These are phyloP conservation scores for Proisotoma minuta DNA, from an alignment of 2,888 invertebrate species.

Conservation along the genomic window DNA sequence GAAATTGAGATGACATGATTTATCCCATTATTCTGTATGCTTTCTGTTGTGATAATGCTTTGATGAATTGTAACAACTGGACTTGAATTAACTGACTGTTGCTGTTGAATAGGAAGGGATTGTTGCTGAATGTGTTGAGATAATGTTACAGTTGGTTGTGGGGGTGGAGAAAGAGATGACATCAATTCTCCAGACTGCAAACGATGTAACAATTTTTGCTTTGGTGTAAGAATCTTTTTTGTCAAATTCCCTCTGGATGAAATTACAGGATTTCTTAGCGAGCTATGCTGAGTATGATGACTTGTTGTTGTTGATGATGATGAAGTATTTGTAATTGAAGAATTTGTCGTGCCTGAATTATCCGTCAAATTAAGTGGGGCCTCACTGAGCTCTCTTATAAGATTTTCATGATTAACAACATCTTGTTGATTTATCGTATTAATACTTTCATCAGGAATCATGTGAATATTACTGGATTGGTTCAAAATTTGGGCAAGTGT, in stretches of 20 bases:
- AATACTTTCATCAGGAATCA: constrained; percentile 26
- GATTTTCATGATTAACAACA: constrained; percentile 32
- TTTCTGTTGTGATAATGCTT: constrained; percentile 11
- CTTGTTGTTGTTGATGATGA: constrained; percentile 5
- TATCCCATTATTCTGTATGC: constrained; percentile 7
- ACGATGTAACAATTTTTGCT: constrained; percentile 45
- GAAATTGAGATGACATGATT: constrained; percentile 13
- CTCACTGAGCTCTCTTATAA: constrained; percentile 39
- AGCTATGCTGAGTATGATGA: constrained; percentile 13
- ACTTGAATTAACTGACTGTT: constrained; percentile 10
- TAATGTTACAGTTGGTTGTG: constrained; percentile 18
- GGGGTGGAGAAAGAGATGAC: constrained; percentile 18
- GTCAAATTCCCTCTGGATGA: constrained; percentile 22
- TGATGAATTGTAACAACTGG: constrained; percentile 22
- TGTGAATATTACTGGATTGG: constrained; percentile 19
- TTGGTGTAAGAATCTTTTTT: constrained; percentile 45
- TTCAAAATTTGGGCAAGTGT: constrained; percentile 33
- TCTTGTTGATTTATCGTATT: constrained; percentile 19
- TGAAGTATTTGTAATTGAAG: constrained; percentile 11
- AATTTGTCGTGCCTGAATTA: constrained; percentile 12
- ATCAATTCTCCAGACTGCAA: constrained; percentile 40
- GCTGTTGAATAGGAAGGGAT: constrained; percentile 19
- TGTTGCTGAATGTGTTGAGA: constrained; percentile 22
- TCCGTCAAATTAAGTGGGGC: constrained; percentile 43
- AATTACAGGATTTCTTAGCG: constrained; percentile 31